Conservation (phyloP, 2,888 invertebrate species). For the Venustoraphidia nigricollis region DNA sequence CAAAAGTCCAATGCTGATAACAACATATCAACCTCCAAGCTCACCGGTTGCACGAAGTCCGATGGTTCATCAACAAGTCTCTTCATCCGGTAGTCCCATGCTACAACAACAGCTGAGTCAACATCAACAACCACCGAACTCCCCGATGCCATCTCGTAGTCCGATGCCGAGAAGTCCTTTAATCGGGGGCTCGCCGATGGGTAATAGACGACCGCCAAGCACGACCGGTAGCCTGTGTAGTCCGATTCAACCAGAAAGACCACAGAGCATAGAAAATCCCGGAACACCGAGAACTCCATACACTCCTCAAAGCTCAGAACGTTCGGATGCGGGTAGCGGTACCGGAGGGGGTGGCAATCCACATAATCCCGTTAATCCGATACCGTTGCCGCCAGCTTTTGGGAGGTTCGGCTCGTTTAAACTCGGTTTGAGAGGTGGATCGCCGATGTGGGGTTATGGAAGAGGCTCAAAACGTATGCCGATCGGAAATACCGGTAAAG, state of each 20-base stretch:
- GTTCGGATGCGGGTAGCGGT: not conserved
- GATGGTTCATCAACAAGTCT: conserved; percentile 32
- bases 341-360: conserved; percentile 33
- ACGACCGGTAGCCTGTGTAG: conserved; percentile 30
- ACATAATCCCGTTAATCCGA: conserved; percentile 37
- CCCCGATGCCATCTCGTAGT: conserved; percentile 21
- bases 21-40: conserved; percentile 28
- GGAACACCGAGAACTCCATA: conserved; percentile 33
- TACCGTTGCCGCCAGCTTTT: conserved; percentile 42
- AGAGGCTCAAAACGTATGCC: conserved; percentile 26
- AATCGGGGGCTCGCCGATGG: conserved; percentile 30
- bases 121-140: conserved; percentile 24
- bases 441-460: conserved; percentile 44
- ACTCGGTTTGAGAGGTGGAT: conserved; percentile 46
- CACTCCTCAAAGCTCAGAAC: conserved; percentile 17
- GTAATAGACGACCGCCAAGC: conserved; percentile 36
- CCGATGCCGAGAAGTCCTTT: conserved; percentile 36
- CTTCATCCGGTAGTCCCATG: conserved; percentile 32
- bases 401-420: conserved; percentile 41
- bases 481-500: conserved; percentile 16
- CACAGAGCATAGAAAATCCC: conserved; percentile 42
- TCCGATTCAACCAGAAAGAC: conserved; percentile 39
- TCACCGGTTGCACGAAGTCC: conserved; percentile 42
- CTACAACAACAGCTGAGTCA: conserved; percentile 27
- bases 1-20: conserved; percentile 24